A percentile compares a stretch with the other conserved stretches of the same genome.
Conservation (phyloP, 2,888 invertebrate genomes). For the Eupithecia vulgata region DNA sequence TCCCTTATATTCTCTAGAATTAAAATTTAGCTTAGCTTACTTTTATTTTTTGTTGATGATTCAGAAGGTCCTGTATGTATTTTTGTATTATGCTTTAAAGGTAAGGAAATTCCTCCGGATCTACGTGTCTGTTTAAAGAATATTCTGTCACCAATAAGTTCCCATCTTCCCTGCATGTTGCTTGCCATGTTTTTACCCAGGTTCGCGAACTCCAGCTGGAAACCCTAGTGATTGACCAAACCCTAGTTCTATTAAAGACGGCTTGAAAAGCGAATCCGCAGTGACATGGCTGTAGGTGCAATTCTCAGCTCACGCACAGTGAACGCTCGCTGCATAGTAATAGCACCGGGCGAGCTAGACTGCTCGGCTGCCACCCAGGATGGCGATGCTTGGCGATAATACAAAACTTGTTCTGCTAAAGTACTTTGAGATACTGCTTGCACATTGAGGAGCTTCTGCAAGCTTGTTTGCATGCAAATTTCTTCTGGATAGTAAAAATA, state of each 20-base stretch:
- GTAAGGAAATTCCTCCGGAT: no score
- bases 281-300: constrained; percentile 32
- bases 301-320: constrained; percentile 51
- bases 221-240: not conserved
- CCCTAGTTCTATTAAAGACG: not conserved
- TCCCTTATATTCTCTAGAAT: not conserved
- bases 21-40: not conserved
- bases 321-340: constrained; percentile 55
- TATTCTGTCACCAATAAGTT: not conserved
- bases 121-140: not conserved
- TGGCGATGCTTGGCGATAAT: constrained; percentile 38
- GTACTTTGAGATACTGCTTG: not conserved
- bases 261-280: not conserved
- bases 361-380: constrained; percentile 69
- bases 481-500: not conserved
- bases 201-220: no score
- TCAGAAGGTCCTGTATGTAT: no score
- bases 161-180: not conserved
- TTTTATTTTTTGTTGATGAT: not conserved
- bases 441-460: not conserved
- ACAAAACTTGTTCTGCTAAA: not conserved
- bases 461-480: not conserved
- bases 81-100: no score
- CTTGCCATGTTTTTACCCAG: not conserved
- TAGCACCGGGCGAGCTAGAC: constrained; percentile 62